A percentile compares a stretch with the other conserved stretches of the same genome.
Conservation (phyloP, 92 coral and sea anemone genomes). For the Nematostella vectensis region DNA sequence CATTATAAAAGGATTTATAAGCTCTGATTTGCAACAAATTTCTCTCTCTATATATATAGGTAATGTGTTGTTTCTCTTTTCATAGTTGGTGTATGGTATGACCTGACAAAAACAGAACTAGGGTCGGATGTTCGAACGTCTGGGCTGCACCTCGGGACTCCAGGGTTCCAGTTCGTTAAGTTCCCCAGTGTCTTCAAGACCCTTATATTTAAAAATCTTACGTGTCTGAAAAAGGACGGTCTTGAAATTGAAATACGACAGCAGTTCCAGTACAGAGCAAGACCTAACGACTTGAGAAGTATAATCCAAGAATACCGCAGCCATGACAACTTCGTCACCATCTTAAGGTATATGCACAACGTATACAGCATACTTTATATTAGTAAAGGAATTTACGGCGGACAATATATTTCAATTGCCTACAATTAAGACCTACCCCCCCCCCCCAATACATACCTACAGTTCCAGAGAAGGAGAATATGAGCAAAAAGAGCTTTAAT, state of each 20-base stretch:
- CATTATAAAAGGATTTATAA: too few species aligned
- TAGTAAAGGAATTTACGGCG: too few species aligned
- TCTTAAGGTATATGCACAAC: constrained; percentile 18
- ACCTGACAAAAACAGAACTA: constrained; percentile 33
- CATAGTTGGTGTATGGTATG: constrained; percentile 35
- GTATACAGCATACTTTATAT: too few species aligned
- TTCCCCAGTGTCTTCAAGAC: constrained; percentile 54
- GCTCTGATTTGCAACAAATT: too few species aligned
- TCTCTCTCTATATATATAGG: too few species aligned
- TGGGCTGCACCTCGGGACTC: constrained; percentile 45
- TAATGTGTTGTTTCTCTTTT: too few species aligned
- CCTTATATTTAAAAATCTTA: constrained; percentile 18
- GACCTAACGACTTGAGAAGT: constrained; percentile 21
- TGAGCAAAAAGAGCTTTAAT: too few species aligned
- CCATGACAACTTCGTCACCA: constrained; percentile 19
- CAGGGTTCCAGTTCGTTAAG: constrained; percentile 36
- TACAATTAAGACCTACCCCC: too few species aligned
- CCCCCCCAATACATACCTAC: too few species aligned
- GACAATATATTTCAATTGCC: too few species aligned
- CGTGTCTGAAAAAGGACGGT: constrained; percentile 46
- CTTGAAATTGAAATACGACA: constrained; percentile 19
- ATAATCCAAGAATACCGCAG: constrained; percentile 26
- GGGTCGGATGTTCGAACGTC: constrained; percentile 24
- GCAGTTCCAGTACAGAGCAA: constrained; percentile 47
- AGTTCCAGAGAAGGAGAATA: too few species aligned